These are phyloP conservation scores for Tetramorium bicarinatum DNA, from an alignment of 2,888 invertebrate species.

Conservation along the genomic window DNA sequence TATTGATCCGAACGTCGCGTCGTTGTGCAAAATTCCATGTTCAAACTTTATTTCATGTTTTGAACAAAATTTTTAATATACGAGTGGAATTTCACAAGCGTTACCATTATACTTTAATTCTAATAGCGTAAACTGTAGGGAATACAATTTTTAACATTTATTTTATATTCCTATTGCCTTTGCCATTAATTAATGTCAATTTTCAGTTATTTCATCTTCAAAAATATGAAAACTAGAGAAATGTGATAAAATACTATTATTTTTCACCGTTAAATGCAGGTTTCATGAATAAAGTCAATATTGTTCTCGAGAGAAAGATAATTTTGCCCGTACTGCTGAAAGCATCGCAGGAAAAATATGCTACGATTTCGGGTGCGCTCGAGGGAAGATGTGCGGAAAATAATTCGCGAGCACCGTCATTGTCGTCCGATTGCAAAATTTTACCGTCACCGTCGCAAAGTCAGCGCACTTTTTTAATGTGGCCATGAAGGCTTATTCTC, in stretches of 20 bases:
- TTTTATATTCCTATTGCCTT: not conserved
- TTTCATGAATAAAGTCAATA: conserved; percentile 41
- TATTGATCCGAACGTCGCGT: not conserved
- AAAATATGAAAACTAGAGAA: not conserved
- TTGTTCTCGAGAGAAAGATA: conserved; percentile 18
- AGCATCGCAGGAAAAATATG: conserved; percentile 31
- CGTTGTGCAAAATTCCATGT: not conserved
- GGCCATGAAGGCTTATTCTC: not conserved
- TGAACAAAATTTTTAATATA: not conserved
- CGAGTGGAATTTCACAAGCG: not conserved
- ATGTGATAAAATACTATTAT: conserved; percentile 15
- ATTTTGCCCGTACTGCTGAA: not conserved
- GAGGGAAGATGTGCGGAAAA: conserved; percentile 15
- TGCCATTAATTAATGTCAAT: conserved; percentile 1
- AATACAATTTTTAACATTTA: not conserved
- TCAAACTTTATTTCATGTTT: conserved; percentile 14
- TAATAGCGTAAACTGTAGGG: not conserved
- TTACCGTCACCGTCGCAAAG: not conserved
- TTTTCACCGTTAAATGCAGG: conserved; percentile 7
- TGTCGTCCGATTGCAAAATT: conserved; percentile 17
- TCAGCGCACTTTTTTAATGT: conserved; percentile 16
- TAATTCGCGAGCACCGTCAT: conserved; percentile 3
- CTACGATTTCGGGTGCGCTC: conserved; percentile 5
- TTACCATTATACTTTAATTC: not conserved
- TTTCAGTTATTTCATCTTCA: not conserved